phyloP scores from a whole-genome alignment of 2,888 invertebrate genomes.

The Eilema caniola region DNA sequence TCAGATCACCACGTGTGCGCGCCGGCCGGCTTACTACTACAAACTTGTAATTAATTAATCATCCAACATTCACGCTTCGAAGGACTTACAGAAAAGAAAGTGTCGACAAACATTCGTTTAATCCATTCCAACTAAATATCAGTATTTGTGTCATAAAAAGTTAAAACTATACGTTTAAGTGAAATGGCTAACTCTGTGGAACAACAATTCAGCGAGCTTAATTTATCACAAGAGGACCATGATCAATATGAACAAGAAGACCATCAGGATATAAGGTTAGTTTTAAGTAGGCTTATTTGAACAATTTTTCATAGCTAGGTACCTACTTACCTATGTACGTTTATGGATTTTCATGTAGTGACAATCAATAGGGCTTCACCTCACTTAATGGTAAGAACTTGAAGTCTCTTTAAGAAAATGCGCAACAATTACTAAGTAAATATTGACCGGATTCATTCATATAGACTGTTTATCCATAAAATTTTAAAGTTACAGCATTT shows the following conservation, averaged over 20 bases:
- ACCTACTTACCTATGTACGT: too few species aligned
- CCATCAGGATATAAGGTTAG: conserved; percentile 87
- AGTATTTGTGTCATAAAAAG: conserved; percentile 44
- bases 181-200: conserved; percentile 85
- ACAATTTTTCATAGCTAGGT: neutral
- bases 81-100: conserved; percentile 26
- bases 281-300: conserved; percentile 20
- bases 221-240: conserved; percentile 90
- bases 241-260: conserved; percentile 91
- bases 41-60: conserved; percentile 24
- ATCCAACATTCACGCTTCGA: conserved; percentile 33
- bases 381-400: too few species aligned
- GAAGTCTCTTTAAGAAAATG: neutral
- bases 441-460: too few species aligned
- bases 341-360: too few species aligned
- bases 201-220: conserved; percentile 90
- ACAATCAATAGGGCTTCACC: too few species aligned
- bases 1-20: conserved; percentile 75
- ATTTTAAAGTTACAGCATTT: too few species aligned
- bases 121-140: conserved; percentile 48
- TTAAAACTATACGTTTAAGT: conserved; percentile 44
- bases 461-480: too few species aligned
- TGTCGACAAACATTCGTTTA: conserved; percentile 36
- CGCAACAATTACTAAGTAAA: neutral
- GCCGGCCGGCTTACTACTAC: conserved; percentile 50